Evolutionary conservation across 2,113 vertebrate species (phyloP), one percentile per base, ranked within the genome.

Genomic region (Trematomus loennbergii): DNA sequence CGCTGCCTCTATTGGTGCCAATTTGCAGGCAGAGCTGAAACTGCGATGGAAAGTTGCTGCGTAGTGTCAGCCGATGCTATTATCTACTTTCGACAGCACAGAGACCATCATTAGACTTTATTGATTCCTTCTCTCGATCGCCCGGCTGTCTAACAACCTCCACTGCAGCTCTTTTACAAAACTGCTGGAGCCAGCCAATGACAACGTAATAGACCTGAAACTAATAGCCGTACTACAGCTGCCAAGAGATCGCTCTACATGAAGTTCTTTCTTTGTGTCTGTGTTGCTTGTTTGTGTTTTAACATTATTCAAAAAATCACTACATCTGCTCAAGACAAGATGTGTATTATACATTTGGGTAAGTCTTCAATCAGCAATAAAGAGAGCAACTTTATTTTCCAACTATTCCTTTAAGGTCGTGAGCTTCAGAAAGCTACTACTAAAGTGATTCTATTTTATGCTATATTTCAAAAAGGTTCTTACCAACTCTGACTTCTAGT

Each of bases 41-140:
- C 65, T 12, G 66, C 53, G 18, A 46, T 43, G 67, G 25, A 70
- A 58, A 60, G 60, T 59, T 62, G 18, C 57, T 55, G 71, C 4
- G 7, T 12, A 4, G 69, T 7, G 22, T 13, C 79, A 18, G 48
- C 45, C 57, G 13, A 62, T 9, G 50, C 25, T 15, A 1, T 59
- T 25, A 65, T 72, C 52, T 60, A 40, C 25, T 59, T 22, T 22
- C 53, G 25, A 50, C 55, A 40, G 63, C 22, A 49, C 6, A 55
- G 61, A 72, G 29, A 58, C 49, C 36, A 57, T 78, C 53, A 75
- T 81, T 72, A 78, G 65, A 3, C 70, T 49, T 46, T 54, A 84
- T 75, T 46, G 52, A 81, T 67, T 48, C 48, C 58, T 46, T 20
- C 46, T 68, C 54, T 55, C 3, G 13, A 7, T 43, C 53, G 12